These are phyloP conservation scores for Antennarius striatus DNA, from an alignment of 2,113 vertebrate species.

Conservation along the genomic window DNA sequence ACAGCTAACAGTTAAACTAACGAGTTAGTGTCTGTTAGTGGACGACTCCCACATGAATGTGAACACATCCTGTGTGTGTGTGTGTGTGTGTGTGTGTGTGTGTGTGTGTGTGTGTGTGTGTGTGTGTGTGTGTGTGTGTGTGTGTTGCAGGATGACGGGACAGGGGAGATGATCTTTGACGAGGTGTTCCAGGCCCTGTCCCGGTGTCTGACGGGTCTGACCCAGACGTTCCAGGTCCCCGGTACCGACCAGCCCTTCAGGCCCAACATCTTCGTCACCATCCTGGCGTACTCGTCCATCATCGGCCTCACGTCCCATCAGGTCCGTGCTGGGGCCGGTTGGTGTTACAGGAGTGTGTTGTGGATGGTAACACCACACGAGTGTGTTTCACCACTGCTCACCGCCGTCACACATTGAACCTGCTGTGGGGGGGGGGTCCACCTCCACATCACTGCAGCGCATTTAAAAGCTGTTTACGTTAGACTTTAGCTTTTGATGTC, in stretches of 20 bases:
- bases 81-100: neutral
- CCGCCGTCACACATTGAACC: no score
- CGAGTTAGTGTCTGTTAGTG: no score
- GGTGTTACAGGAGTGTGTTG: no score
- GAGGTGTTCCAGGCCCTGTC: conserved; percentile 95
- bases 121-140: neutral
- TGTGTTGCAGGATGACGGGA: conserved; percentile 89
- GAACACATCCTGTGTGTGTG: neutral
- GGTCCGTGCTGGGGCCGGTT: conserved; percentile 69
- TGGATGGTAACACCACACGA: no score
- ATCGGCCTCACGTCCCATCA: conserved; percentile 94
- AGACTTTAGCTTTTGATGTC: no score
- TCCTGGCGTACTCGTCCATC: conserved; percentile 96
- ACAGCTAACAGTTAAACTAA: no score
- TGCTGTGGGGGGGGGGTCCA: no score
- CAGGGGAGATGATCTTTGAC: conserved; percentile 96
- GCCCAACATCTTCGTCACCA: conserved; percentile 95
- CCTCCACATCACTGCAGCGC: no score
- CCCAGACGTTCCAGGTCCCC: conserved; percentile 89
- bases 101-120: conserved; percentile 2
- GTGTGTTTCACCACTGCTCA: no score
- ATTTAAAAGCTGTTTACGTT: no score
- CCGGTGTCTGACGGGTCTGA: conserved; percentile 88
- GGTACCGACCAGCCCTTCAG: conserved; percentile 89
- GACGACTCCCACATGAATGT: no score